Percentiles rank a stretch among this genome's conserved stretches.
These are phyloP conservation scores for Tetramorium parvispinum DNA, from an alignment of 1,140 invertebrate genomes.

Conservation along the genomic window DNA sequence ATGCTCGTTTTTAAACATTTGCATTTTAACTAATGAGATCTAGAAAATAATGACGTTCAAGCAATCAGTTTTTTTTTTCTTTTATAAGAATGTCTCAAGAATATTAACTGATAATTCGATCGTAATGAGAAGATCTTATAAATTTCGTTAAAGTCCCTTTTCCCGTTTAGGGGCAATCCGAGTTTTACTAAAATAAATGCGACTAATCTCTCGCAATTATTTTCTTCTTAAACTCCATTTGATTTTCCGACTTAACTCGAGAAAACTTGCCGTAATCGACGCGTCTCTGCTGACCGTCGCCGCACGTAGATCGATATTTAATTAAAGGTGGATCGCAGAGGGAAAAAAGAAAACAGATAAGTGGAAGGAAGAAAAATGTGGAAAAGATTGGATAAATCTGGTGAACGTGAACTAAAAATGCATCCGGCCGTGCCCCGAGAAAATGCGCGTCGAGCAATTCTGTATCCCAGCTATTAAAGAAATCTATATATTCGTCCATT, in stretches of 20 bases:
- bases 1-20: not conserved
- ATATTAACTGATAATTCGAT: slow-evolving; percentile 48
- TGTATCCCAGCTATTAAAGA: slow-evolving; percentile 56
- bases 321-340: slow-evolving; percentile 35
- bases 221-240: slow-evolving; percentile 50
- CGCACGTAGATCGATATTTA: slow-evolving; percentile 40
- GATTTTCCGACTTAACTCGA: slow-evolving; percentile 55
- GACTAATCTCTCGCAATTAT: slow-evolving; percentile 53
- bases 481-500: slow-evolving; percentile 52
- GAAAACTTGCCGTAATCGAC: slow-evolving; percentile 57
- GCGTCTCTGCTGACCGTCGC: slow-evolving; percentile 4
- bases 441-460: slow-evolving; percentile 52
- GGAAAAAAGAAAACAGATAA: slow-evolving; percentile 61
- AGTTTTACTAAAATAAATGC: slow-evolving; percentile 48
- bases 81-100: slow-evolving; percentile 20
- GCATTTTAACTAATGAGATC: not conserved
- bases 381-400: slow-evolving; percentile 60
- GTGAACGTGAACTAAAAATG: slow-evolving; percentile 57
- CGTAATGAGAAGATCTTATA: slow-evolving; percentile 7
- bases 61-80: slow-evolving; percentile 33
- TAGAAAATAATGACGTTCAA: slow-evolving; percentile 19
- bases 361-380: slow-evolving; percentile 55
- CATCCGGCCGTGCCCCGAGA: slow-evolving; percentile 46
- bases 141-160: not conserved
- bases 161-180: slow-evolving; percentile 25